Evolutionary conservation across 2,113 vertebrate species (phyloP), one percentile per base, ranked within the genome.

Genomic region (Neofelis nebulosa): DNA sequence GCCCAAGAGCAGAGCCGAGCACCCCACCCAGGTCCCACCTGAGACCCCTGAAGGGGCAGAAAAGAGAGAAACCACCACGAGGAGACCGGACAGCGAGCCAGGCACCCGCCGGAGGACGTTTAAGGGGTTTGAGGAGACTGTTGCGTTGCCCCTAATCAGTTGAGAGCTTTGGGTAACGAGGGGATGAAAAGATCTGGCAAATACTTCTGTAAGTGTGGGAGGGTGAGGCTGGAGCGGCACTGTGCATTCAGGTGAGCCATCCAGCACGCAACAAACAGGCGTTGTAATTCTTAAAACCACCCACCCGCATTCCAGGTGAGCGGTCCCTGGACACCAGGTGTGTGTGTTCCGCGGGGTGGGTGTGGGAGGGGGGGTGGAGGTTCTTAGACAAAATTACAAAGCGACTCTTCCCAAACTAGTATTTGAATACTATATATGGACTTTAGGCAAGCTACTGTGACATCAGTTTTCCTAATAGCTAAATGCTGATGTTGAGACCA

Each of bases 391-490:
- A 2, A 82, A 73, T 23, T 65, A 48, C n/a, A 50, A 41, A 69
- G 41, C 27, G 55, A 41, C 86, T 69, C 41, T 83, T 38, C 57
- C 55, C 65, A 55, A 69, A 50, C 61, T 91, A 79, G 8, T 41
- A 33, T 63, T 52, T 88, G 90, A 94, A 69, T 76, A 61, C 96
- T 81, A 63, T 92, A 55, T 29, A 90, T 38, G 96, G 95, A 83
- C 36, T 55, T 13, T 33, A 94, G 76, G 74, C 74, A 76, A 27
- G 48, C 55, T 63, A 55, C 57, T 45, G 7, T 7, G 65, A 66
- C 50, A 21, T 11, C 15, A 31, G 36, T 86, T 73, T 91, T 71
- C 94, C 23, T 61, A 66, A 4, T 6, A 76, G 57, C 29, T 61
- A 84, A 65, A 83, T 18, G 52, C 57, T 38, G 27, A 66, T 33